These are phyloP conservation scores for Zaprionus inermis DNA, from an alignment of 1,140 invertebrate species.

Conservation along the genomic window DNA sequence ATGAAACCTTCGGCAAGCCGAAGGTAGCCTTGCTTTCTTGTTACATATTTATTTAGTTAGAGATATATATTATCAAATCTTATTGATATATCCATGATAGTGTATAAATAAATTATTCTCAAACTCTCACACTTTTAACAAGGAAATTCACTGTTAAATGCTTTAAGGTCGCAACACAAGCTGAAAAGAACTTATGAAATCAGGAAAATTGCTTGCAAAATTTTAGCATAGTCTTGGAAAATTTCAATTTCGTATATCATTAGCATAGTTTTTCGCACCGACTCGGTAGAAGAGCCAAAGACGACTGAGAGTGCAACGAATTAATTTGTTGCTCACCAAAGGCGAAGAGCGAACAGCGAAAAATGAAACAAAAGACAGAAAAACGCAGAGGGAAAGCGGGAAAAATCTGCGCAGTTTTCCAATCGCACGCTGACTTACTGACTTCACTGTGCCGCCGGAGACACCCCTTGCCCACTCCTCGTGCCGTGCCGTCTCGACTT, in stretches of 20 bases:
- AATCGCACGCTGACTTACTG: slow-evolving; percentile 74
- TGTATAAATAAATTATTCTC: neutral
- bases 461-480: neutral
- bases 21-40: too few species aligned
- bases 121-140: neutral
- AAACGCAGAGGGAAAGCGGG: slow-evolving; percentile 31
- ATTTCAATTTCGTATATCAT: slow-evolving; percentile 76
- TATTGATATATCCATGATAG: neutral
- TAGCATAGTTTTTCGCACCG: slow-evolving; percentile 67
- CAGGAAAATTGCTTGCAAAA: slow-evolving; percentile 17
- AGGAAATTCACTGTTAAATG: neutral
- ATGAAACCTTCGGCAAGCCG: too few species aligned
- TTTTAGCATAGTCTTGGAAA: slow-evolving; percentile 70
- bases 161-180: neutral
- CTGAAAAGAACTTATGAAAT: slow-evolving; percentile 24
- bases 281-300: neutral
- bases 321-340: slow-evolving; percentile 70
- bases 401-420: slow-evolving; percentile 74
- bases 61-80: too few species aligned
- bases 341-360: slow-evolving; percentile 20
- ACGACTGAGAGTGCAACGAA: slow-evolving; percentile 61
- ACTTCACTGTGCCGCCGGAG: slow-evolving; percentile 36
- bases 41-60: too few species aligned
- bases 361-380: slow-evolving; percentile 34
- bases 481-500: slow-evolving; percentile 50